Evolutionary conservation across 1,140 invertebrate genomes (phyloP).

Genomic region (Maconellicoccus hirsutus): DNA sequence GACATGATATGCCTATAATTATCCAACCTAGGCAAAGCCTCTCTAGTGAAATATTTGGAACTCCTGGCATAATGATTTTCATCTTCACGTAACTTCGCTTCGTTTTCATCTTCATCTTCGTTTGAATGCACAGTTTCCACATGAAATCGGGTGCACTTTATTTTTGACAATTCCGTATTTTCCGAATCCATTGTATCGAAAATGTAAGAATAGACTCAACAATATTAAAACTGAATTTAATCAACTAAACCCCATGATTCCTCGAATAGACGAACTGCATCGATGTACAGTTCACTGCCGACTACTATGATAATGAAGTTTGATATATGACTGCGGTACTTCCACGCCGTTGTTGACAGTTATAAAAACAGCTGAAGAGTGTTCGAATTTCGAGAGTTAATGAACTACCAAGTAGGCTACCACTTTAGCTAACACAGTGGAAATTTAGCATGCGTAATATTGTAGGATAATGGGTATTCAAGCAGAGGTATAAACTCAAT

Average conservation of each 20-base stretch:
- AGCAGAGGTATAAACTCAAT: too few relatives aligned
- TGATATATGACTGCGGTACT: background rate
- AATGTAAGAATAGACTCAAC: background rate
- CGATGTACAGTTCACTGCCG: background rate
- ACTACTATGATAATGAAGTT: background rate
- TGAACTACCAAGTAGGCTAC: too few relatives aligned
- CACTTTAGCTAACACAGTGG: too few relatives aligned
- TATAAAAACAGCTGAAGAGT: background rate
- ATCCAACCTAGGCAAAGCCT: constrained; percentile 79
- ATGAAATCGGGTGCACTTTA: background rate
- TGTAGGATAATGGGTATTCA: too few relatives aligned
- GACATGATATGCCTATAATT: constrained; percentile 87
- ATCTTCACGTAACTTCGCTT: background rate
- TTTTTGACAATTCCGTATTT: background rate
- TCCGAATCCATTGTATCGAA: background rate
- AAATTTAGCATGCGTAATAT: too few relatives aligned
- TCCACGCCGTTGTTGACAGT: too few relatives aligned
- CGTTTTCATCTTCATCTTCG: background rate
- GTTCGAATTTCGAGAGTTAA: too few relatives aligned
- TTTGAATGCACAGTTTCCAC: background rate
- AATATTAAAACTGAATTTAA: background rate
- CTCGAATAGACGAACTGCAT: background rate
- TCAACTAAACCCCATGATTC: background rate
- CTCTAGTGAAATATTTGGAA: constrained; percentile 54
- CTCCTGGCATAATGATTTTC: background rate